Evolutionary conservation across 2,113 vertebrate genomes (phyloP).

Genomic region (Gobio gobio): DNA sequence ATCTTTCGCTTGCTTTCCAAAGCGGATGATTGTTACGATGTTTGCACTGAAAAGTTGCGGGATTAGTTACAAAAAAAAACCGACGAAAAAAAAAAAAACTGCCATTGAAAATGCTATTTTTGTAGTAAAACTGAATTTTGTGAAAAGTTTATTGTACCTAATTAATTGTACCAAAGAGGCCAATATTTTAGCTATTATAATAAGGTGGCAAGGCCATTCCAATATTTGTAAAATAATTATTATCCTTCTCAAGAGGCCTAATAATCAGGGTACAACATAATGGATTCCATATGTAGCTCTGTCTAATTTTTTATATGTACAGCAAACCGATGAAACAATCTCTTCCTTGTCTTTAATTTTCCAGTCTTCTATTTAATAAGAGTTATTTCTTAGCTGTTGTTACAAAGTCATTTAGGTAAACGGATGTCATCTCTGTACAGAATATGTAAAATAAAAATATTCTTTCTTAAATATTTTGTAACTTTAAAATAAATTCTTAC

Average conservation of each 20-base stretch:
- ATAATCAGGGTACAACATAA: conserved; percentile 91
- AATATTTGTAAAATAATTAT: conserved; percentile 75
- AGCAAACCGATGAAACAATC: conserved; percentile 83
- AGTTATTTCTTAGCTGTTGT: conserved; percentile 91
- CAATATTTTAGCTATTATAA: conserved; percentile 91
- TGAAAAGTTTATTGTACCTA: conserved; percentile 88
- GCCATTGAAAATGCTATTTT: conserved; percentile 98
- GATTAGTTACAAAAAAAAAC: conserved; percentile 82
- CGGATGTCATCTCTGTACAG: conserved; percentile 95
- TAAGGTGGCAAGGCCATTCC: conserved; percentile 84
- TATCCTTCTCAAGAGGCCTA: conserved; percentile 82
- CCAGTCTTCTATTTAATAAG: conserved; percentile 98
- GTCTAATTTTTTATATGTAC: conserved; percentile 83
- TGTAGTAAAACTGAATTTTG: conserved; percentile 93
- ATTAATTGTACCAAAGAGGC: conserved; percentile 97
- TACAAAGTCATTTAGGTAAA: conserved; percentile 97
- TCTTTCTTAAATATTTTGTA: conserved; percentile 79
- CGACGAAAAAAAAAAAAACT: conserved; percentile 79
- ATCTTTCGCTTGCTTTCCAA: conserved; percentile 98
- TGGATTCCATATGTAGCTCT: conserved; percentile 89
- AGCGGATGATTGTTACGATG: conserved; percentile 97
- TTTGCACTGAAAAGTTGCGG: conserved; percentile 99
- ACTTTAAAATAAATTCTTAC: conserved; percentile 71
- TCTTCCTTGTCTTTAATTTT: conserved; percentile 78
- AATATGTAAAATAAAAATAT: conserved; percentile 90